Evolutionary conservation across 2,797 vertebrate genomes (phyloP), one percentile per base, ranked within the genome.

Genomic region (Diceros bicornis): DNA sequence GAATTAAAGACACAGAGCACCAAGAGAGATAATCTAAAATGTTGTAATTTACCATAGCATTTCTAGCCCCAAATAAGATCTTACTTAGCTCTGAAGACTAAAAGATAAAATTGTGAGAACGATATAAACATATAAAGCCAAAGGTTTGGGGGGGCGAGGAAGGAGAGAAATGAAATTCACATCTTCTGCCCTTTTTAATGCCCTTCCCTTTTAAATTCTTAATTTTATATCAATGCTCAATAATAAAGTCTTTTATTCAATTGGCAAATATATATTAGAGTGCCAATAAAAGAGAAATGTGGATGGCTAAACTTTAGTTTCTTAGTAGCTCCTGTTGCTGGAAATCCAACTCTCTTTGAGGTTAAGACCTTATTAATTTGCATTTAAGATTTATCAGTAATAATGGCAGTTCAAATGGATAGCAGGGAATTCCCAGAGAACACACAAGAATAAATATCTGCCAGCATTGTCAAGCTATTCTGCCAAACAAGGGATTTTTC

Each of bases 161-260:
- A 41, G 2, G 12, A 0, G 5, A 66, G 14, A 20, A 61, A 66
- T 55, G 2, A 95, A 89, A 74, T 37, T 66, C 21, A 55, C 59
- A 47, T 57, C 29, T 64, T 68, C 14, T 79, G 2, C 3, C 4
- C 37, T 57, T 75, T 61, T 84, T 44, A 83, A 41, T 78, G 17
- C 2, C 14, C 21, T 71, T 91, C 4, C 13, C 18, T 64, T 93
- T 90, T 66, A 89, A 85, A 96, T 72, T 96, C 37, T 81, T 92
- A 85, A 81, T 82, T 92, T 84, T 75, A 57, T 7, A 50, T 61
- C 34, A 94, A 1, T 23, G 5, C n/a, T 95, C n/a, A 79, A 27
- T 23, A 77, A 50, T 78, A 25, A 91, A 75, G 18, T 68, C 21
- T 25, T 77, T 89, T 74, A 92, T 79, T 59, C 25, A 71, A 21